These are phyloP conservation scores for Idaea dimidiata DNA, from an alignment of 2,888 invertebrate species.

Conservation along the genomic window DNA sequence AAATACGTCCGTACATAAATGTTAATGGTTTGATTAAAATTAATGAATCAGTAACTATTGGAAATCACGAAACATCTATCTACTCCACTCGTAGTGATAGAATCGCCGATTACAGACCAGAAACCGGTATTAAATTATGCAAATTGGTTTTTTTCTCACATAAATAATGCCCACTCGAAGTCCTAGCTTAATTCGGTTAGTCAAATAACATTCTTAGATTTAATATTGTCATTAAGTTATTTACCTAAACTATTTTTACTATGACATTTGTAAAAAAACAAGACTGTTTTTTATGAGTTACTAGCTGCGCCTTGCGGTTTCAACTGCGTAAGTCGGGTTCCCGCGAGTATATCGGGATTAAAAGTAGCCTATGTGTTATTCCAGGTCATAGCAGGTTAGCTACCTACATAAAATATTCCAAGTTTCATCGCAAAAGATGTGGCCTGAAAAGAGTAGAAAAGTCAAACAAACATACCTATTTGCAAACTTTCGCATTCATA, in stretches of 20 bases:
- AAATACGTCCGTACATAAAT: neutral
- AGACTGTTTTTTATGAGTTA: too few species aligned
- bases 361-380: too few species aligned
- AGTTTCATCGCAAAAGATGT: too few species aligned
- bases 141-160: neutral
- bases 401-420: too few species aligned
- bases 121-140: neutral
- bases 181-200: neutral
- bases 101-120: neutral
- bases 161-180: neutral
- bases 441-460: too few species aligned
- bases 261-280: neutral
- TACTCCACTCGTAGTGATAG: neutral
- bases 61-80: neutral
- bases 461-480: too few species aligned
- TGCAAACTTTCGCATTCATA: too few species aligned
- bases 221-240: neutral
- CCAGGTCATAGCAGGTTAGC: too few species aligned
- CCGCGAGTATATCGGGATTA: too few species aligned
- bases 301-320: too few species aligned
- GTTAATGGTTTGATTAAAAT: neutral
- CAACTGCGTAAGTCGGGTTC: too few species aligned
- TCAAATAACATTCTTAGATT: constrained; percentile 1
- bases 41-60: neutral
- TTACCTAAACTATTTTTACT: neutral